Conservation (phyloP, 2,797 vertebrate species). For the Megaceryle alcyon region DNA sequence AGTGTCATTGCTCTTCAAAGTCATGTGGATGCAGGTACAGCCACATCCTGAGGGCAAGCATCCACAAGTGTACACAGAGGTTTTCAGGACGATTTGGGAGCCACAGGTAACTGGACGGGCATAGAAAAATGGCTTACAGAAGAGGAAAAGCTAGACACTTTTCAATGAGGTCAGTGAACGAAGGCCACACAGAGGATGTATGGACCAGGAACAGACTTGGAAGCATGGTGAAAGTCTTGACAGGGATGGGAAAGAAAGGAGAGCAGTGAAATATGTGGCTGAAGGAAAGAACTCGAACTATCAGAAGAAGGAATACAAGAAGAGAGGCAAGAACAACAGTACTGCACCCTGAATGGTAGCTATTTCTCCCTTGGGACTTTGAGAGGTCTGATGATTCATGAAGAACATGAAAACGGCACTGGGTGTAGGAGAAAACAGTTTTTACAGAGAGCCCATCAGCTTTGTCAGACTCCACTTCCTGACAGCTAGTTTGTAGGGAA, state of each 20-base stretch:
- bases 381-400: background rate
- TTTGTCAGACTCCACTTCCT: constrained; percentile 36
- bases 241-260: background rate
- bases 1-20: background rate
- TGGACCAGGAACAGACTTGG: background rate
- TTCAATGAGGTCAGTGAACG: background rate
- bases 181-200: background rate
- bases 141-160: background rate
- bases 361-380: background rate
- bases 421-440: background rate
- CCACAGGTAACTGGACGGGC: background rate
- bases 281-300: background rate
- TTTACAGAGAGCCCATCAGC: background rate
- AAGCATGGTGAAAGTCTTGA: background rate
- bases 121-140: background rate
- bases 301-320: background rate
- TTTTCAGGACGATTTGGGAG: background rate
- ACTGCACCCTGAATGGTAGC: background rate
- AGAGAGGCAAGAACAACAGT: background rate
- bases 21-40: background rate
- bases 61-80: background rate
- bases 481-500: background rate
- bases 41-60: background rate
- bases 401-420: background rate
- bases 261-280: background rate